Evolutionary conservation across 2,113 vertebrate genomes (phyloP).

Genomic region (Chamaea fasciata): DNA sequence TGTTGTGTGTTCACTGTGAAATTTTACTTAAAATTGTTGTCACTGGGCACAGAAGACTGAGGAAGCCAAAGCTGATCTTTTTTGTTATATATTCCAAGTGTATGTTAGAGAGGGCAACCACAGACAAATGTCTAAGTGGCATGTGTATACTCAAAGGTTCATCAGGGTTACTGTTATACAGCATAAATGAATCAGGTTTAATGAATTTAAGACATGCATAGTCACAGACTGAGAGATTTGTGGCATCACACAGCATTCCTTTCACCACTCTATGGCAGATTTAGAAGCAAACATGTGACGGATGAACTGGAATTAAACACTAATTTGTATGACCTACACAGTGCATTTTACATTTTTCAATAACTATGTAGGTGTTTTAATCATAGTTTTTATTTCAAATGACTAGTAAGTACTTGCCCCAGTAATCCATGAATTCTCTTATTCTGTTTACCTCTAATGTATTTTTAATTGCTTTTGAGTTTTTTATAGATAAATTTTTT

Average conservation of each 20-base stretch:
- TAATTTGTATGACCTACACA: neutral
- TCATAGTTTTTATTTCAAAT: neutral
- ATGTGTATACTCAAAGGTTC: neutral
- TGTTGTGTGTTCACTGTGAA: neutral
- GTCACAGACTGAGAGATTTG: neutral
- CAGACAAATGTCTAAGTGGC: neutral
- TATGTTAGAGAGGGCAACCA: neutral
- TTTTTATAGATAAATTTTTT: neutral
- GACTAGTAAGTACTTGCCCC: neutral
- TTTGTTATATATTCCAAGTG: neutral
- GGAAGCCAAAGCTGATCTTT: neutral
- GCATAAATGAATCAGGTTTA: neutral
- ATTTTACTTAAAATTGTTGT: neutral
- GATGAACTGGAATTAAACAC: neutral
- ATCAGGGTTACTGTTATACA: neutral
- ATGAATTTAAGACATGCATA: neutral
- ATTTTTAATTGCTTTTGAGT: neutral
- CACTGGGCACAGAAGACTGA: neutral
- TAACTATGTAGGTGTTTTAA: neutral
- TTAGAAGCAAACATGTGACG: neutral
- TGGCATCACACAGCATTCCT: neutral
- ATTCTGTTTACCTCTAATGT: neutral
- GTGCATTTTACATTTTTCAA: neutral
- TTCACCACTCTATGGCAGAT: neutral
- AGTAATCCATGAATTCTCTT: neutral